Evolutionary conservation across 2,113 vertebrate species (phyloP), one percentile per base, ranked within the genome.

Genomic region (Marmota monax): DNA sequence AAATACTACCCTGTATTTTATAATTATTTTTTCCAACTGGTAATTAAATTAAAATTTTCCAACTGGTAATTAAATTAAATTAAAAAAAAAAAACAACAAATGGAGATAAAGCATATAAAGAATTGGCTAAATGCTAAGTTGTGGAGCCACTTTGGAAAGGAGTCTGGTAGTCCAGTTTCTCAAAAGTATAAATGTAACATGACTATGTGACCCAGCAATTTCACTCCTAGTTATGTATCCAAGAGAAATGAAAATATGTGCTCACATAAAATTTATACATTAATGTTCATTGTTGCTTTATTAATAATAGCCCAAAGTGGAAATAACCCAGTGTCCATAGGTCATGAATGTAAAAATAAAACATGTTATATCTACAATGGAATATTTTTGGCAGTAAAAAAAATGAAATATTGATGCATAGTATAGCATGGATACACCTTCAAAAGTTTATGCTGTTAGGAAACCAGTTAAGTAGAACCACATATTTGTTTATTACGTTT

Each of bases 221-320:
- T 14, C 20, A 45, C 32, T 48, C 6, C n/a, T 70, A 84, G 17
- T n/a, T 83, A 6, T 34, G 22, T 51, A 88, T 14, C 4, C 37
- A 92, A 85, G 37, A 94, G 29, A 96, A 83, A 20, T 83, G 29
- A 88, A 96, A 79, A 79, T 73, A 73, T 20, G 42, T 56, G 10
- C 34, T 7, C 34, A 84, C 32, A 61, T 51, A 70, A 90, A 87
- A 83, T 27, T 22, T 82, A 34, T 23, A 25, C 12, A 39, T 61
- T 39, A 73, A 69, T 45, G 25, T 56, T 29, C 58, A 76, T 53
- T 69, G 20, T 16, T 22, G 25, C 37, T 69, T 82, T 86, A 63
- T 90, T 77, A 22, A 34, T 37, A 85, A 77, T 34, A 94, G 27
- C 2, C 25, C 39, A 37, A 83, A 48, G 18, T 20, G 2, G 7